Evolutionary conservation across 2,888 invertebrate species (phyloP), one percentile per base, ranked within the genome.

Genomic region (Eupithecia vulgata): DNA sequence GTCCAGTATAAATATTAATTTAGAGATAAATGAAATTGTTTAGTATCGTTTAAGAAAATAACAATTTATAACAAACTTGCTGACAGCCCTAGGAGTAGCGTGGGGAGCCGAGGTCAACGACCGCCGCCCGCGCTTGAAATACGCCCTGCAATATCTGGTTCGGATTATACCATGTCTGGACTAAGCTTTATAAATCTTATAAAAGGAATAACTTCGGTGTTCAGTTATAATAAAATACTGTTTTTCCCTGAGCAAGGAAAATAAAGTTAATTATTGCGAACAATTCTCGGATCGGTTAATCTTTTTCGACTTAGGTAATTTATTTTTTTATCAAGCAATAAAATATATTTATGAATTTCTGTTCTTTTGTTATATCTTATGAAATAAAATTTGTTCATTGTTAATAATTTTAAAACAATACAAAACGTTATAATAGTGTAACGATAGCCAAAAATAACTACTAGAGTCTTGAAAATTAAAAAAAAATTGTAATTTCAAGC

Each of bases 111-210:
- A 81, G 93, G 90, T 93, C 92, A 82, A 79, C 85, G 93, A 88
- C 93, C 93, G 88, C 79, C 90, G 91, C 91, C 89, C 88, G 89
- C 90, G 88, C 88, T 90, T 88, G 89, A 88, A 91, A 92, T 90
- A 91, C 90, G 88, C 88, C 87, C 88, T 84, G 91, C 91, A 90
- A 92, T 92, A 92, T 91, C 90, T 87, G 81, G 85, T 86, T 84
- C 81, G 84, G 84, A 86, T 88, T 91, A 90, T 89, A 89, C 88
- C 87, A 81, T 72, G 82, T 82, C 84, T 87, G 81, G 80, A 81
- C 85, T 84, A 81, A 85, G 84, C 87, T 88, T 89, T 88, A 88
- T 85, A 85, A 80, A 80, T 77, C 76, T 79, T 83, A 80, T 79
- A 79, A 81, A 79, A 76, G 42, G 65, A 74, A 77, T 52, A 71